Evolutionary conservation across 1,140 invertebrate species (phyloP).

Genomic region (Dinoponera quadriceps): DNA sequence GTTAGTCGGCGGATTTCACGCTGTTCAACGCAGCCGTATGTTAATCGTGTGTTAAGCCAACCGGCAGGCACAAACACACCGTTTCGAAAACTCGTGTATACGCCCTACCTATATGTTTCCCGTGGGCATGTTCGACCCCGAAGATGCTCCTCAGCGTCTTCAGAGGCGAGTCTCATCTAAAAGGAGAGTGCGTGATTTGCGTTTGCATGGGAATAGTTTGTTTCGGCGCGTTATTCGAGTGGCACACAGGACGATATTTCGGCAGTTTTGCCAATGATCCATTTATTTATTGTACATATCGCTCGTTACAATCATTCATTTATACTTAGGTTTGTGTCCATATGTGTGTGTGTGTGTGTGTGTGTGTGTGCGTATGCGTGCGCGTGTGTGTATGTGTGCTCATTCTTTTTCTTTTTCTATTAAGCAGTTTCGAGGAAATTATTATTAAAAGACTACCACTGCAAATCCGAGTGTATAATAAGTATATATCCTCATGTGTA

Average conservation of each 20-base stretch:
- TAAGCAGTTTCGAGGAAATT: not conserved
- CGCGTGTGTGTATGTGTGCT: no score
- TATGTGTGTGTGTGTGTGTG: no score
- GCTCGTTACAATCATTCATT: no score
- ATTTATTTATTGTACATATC: not conserved
- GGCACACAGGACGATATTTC: constrained; percentile 1
- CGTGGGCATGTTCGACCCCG: constrained; percentile 39
- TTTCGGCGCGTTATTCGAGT: not conserved
- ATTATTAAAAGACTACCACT: not conserved
- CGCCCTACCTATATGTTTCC: constrained; percentile 70
- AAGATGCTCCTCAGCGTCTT: constrained; percentile 62
- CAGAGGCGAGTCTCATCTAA: constrained; percentile 75
- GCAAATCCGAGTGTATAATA: not conserved
- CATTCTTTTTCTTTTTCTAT: constrained; percentile 7
- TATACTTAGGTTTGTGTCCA: no score
- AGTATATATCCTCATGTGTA: no score
- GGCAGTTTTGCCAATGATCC: not conserved
- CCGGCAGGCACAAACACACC: constrained; percentile 63
- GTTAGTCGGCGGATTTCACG: constrained; percentile 65
- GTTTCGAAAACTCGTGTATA: constrained; percentile 62
- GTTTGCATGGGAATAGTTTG: constrained; percentile 25
- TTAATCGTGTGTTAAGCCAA: constrained; percentile 70
- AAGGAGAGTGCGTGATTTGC: constrained; percentile 69
- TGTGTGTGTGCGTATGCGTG: no score
- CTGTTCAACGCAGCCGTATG: constrained; percentile 60